phyloP scores from a whole-genome alignment of 2,888 invertebrate genomes.

The Leistus spinibarbis region DNA sequence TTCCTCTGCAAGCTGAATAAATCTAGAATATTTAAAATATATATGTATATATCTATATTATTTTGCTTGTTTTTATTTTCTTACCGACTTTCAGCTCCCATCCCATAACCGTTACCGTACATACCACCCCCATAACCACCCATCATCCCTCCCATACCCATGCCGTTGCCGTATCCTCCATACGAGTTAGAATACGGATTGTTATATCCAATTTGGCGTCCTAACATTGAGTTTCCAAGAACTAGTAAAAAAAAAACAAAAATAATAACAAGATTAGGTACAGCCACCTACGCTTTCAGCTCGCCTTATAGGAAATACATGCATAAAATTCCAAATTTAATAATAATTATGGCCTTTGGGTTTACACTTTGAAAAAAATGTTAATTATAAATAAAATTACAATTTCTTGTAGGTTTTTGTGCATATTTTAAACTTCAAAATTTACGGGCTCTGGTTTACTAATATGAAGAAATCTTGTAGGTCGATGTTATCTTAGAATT shows the following conservation, averaged over 20 bases:
- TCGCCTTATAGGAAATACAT: no score
- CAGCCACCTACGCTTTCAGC: no score
- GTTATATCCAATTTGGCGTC: neutral
- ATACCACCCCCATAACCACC: slow-evolving; percentile 52
- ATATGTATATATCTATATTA: neutral
- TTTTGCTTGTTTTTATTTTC: neutral
- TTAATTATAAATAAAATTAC: no score
- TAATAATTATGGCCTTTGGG: no score
- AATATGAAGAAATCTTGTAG: no score
- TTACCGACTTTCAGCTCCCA: slow-evolving; percentile 64
- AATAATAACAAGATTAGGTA: neutral
- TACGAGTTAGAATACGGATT: slow-evolving; percentile 37
- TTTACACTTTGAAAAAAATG: no score
- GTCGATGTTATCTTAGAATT: no score
- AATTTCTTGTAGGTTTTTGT: no score
- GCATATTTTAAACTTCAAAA: no score
- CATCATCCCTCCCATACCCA: slow-evolving; percentile 46
- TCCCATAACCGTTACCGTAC: slow-evolving; percentile 55
- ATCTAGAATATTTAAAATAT: slow-evolving; percentile 57
- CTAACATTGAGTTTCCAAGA: neutral
- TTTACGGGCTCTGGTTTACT: no score
- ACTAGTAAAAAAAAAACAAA: no score
- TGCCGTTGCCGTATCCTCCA: slow-evolving; percentile 45
- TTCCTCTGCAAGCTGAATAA: slow-evolving; percentile 89
- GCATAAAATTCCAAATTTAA: no score